Conservation (phyloP, 2,113 vertebrate species). For the Gymnobelideus leadbeateri region DNA sequence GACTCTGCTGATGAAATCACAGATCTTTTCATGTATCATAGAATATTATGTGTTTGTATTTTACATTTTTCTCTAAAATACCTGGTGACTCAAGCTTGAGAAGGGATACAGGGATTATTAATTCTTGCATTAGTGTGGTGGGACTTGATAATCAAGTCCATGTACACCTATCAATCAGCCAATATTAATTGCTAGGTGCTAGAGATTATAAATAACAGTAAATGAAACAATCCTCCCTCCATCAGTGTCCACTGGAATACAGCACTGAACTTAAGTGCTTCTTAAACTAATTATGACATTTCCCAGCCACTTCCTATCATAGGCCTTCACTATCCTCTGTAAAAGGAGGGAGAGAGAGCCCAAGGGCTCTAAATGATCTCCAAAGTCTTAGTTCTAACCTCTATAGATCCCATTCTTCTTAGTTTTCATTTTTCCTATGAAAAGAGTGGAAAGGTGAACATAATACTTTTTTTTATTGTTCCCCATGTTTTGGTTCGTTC, state of each 20-base stretch:
- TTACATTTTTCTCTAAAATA: neutral
- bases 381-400: neutral
- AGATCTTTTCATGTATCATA: neutral
- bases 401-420: too few relatives aligned
- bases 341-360: neutral
- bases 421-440: neutral
- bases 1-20: neutral
- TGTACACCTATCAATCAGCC: neutral
- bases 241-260: neutral
- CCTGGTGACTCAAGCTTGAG: neutral
- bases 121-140: neutral
- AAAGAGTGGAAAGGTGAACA: neutral
- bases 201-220: neutral
- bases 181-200: neutral
- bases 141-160: neutral
- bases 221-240: neutral
- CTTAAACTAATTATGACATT: neutral
- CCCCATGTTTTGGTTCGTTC: conserved; percentile 25
- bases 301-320: neutral
- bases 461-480: neutral
- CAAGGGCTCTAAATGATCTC: neutral
- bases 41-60: neutral
- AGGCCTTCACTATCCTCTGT: neutral
- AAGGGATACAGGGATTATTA: neutral
- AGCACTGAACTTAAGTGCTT: neutral